Evolutionary conservation across 2,797 vertebrate species (phyloP).

Genomic region (Salmo trutta): DNA sequence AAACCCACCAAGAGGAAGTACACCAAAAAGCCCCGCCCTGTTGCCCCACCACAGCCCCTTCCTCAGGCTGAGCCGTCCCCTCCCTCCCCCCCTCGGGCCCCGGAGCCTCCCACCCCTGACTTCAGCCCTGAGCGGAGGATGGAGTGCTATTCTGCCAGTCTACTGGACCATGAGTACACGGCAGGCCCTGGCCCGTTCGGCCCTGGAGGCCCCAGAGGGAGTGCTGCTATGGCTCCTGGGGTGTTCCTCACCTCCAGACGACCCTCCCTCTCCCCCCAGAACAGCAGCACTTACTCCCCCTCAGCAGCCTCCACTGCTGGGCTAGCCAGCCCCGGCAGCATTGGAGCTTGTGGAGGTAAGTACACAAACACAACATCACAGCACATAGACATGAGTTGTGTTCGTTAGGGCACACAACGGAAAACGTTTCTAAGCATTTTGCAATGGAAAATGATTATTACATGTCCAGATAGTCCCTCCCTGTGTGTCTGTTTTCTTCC

Average conservation of each 20-base stretch:
- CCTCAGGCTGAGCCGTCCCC: constrained; percentile 69
- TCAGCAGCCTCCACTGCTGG: constrained; percentile 64
- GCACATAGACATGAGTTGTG: not conserved
- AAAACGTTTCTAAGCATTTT: too few species aligned
- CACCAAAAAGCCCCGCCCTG: constrained; percentile 83
- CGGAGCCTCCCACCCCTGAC: constrained; percentile 68
- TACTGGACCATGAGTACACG: constrained; percentile 94
- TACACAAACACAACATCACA: constrained; percentile 1
- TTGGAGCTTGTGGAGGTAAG: constrained; percentile 76
- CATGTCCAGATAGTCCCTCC: too few species aligned
- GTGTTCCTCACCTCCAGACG: constrained; percentile 90
- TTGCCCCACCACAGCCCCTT: constrained; percentile 62
- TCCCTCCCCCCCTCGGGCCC: constrained; percentile 68
- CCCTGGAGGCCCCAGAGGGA: constrained; percentile 84
- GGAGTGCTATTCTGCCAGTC: constrained; percentile 87
- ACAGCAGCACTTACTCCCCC: constrained; percentile 73
- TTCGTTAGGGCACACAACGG: too few species aligned
- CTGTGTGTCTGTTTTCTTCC: too few species aligned
- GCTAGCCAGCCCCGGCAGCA: constrained; percentile 63
- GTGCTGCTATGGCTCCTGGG: constrained; percentile 94
- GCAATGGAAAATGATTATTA: too few species aligned
- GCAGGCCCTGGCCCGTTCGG: constrained; percentile 71
- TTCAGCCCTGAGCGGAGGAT: constrained; percentile 77
- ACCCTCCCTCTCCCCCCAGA: constrained; percentile 85
- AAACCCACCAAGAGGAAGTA: constrained; percentile 88